Evolutionary conservation across 2,797 vertebrate genomes (phyloP).

Genomic region (Eulemur albifrons): DNA sequence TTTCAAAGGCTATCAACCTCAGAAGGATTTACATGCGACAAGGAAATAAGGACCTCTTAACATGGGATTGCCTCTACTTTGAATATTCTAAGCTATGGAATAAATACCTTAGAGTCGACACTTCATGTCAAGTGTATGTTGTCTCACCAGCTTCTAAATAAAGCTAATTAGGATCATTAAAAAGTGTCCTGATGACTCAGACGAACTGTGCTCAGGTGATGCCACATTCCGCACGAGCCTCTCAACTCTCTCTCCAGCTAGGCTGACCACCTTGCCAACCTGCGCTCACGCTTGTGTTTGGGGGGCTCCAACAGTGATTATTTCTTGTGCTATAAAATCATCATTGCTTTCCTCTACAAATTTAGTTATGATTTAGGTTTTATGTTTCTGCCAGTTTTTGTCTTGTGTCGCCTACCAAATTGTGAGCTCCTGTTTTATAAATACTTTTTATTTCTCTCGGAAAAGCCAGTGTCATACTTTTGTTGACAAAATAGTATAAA

Average conservation of each 20-base stretch:
- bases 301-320: neutral
- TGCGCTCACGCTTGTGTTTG: neutral
- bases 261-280: neutral
- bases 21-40: neutral
- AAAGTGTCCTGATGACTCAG: neutral
- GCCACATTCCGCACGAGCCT: fast-evolving
- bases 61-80: neutral
- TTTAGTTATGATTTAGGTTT: neutral
- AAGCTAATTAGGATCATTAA: neutral
- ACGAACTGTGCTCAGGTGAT: neutral
- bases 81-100: neutral
- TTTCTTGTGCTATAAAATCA: neutral
- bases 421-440: neutral
- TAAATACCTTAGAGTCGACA: neutral
- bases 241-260: neutral
- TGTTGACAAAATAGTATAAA: slow-evolving; percentile 41
- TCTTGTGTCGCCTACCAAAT: neutral
- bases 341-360: neutral
- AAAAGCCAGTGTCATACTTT: neutral
- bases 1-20: neutral
- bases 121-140: neutral
- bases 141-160: neutral
- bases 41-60: neutral
- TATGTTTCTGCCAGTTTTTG: neutral
- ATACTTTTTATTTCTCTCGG: neutral